Evolutionary conservation across 2,113 vertebrate species (phyloP).

Genomic region (Chamaetylas fuelleborni): DNA sequence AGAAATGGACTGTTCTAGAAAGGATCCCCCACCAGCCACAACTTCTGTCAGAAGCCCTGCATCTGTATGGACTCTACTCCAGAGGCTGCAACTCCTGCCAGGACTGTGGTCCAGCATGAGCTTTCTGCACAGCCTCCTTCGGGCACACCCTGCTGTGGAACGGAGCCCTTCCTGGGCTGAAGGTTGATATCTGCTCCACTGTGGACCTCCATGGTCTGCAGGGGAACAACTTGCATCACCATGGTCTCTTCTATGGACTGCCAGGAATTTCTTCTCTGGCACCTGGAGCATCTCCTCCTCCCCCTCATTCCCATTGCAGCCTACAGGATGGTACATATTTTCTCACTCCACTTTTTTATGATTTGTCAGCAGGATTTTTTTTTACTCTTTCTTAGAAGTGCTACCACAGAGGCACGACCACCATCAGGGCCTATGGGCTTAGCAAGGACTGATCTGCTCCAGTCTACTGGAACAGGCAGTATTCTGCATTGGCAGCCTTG

Average conservation of each 20-base stretch:
- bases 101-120: neutral
- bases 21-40: neutral
- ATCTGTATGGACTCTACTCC: neutral
- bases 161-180: too few species aligned
- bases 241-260: neutral
- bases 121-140: neutral
- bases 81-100: neutral
- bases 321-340: neutral
- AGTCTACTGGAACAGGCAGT: neutral
- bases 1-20: neutral
- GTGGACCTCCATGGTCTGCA: neutral
- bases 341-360: accelerated
- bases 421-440: neutral
- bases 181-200: neutral
- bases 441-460: neutral
- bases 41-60: neutral
- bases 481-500: neutral
- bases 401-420: neutral
- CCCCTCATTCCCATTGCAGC: too few species aligned
- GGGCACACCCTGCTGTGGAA: neutral
- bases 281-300: neutral
- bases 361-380: neutral
- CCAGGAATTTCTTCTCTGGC: neutral
- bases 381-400: neutral
- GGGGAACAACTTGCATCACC: neutral